Evolutionary conservation across 2,888 invertebrate species (phyloP).

Genomic region (Athalia circularis): DNA sequence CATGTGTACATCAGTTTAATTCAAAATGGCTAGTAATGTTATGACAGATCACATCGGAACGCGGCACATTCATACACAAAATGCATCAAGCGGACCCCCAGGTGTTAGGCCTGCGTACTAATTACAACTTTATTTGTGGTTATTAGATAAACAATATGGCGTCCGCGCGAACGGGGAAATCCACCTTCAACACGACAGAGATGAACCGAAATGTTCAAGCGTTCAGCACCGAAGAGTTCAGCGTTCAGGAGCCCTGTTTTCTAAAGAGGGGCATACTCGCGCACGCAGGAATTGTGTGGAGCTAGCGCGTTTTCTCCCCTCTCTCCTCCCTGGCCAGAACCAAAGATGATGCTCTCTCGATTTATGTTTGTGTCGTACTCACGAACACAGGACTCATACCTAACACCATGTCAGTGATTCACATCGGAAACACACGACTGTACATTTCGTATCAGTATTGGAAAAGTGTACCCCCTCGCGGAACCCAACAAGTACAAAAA

Average conservation of each 20-base stretch:
- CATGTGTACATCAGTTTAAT: constrained; percentile 17
- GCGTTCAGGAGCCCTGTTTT: constrained; percentile 66
- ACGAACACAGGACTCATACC: neutral
- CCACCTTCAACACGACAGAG: constrained; percentile 46
- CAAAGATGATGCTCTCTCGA: constrained; percentile 38
- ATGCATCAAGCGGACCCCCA: constrained; percentile 49
- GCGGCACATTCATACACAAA: constrained; percentile 48
- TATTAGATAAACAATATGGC: constrained; percentile 59
- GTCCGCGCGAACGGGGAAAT: constrained; percentile 51
- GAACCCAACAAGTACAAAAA: constrained; percentile 60
- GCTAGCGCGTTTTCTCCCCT: constrained; percentile 46
- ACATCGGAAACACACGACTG: too few relatives aligned
- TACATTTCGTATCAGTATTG: neutral
- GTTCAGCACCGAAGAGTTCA: constrained; percentile 63
- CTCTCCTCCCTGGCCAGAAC: constrained; percentile 21
- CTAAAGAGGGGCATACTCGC: constrained; percentile 62
- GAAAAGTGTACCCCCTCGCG: constrained; percentile 44
- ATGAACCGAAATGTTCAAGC: constrained; percentile 62
- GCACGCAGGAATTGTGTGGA: constrained; percentile 58
- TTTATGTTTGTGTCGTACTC: neutral
- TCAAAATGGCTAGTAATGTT: constrained; percentile 48
- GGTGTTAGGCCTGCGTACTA: constrained; percentile 50
- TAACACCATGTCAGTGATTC: too few relatives aligned
- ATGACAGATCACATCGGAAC: constrained; percentile 47
- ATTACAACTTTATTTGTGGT: constrained; percentile 59